A percentile compares a stretch with the other conserved stretches of the same genome.
Conservation (phyloP, 2,797 vertebrate species). For the Saxicola maurus region DNA sequence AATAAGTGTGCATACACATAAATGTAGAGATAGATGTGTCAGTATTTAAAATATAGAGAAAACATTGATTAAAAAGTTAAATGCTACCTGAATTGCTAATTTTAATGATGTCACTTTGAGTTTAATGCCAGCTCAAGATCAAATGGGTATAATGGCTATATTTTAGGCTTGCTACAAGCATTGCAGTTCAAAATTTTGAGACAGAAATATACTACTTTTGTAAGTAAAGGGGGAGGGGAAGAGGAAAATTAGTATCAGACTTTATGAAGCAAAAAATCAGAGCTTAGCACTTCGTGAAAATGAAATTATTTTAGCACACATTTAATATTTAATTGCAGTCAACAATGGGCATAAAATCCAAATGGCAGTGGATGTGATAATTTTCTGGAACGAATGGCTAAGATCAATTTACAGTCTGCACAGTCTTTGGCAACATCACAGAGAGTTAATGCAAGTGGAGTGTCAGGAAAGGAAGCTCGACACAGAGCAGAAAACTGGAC, state of each 20-base stretch:
- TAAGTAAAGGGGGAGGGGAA: background rate
- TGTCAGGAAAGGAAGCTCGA: slow-evolving; percentile 24
- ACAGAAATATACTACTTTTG: background rate
- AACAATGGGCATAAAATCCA: slow-evolving; percentile 50
- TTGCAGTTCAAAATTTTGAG: background rate
- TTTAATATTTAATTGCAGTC: slow-evolving; percentile 57
- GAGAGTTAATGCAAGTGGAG: slow-evolving; percentile 46
- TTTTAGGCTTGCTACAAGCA: background rate
- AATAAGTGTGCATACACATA: background rate
- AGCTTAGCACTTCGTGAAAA: background rate
- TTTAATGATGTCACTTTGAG: background rate
- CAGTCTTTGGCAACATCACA: slow-evolving; percentile 40
- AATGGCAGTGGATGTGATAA: slow-evolving; percentile 24
- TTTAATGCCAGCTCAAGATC: background rate
- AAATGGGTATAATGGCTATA: background rate
- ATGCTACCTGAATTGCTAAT: background rate
- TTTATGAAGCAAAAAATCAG: background rate
- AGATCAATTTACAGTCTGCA: slow-evolving; percentile 43
- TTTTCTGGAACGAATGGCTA: slow-evolving; percentile 63
- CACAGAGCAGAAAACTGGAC: slow-evolving; percentile 49
- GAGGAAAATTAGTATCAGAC: background rate
- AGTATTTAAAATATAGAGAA: background rate
- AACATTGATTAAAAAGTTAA: background rate
- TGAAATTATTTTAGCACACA: slow-evolving; percentile 32
- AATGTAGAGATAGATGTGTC: background rate